phyloP scores from a whole-genome alignment of 2,888 invertebrate genomes.

The Muscina levida region DNA sequence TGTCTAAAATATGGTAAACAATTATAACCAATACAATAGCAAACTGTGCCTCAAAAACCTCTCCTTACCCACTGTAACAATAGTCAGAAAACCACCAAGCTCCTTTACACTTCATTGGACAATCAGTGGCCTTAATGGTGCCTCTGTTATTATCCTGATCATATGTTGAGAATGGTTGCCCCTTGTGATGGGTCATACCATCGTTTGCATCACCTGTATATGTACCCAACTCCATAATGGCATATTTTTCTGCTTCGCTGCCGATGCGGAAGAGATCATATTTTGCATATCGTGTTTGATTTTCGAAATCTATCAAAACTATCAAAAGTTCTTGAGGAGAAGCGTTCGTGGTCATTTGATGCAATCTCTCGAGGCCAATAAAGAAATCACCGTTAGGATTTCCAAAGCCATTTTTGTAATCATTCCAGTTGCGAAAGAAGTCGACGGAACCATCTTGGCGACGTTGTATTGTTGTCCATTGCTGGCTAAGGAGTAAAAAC shows the following conservation, averaged over 20 bases:
- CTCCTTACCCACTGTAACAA: slow-evolving; percentile 22
- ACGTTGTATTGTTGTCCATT: slow-evolving; percentile 12
- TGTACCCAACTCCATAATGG: slow-evolving; percentile 83
- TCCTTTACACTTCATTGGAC: not conserved
- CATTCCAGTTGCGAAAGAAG: slow-evolving; percentile 11
- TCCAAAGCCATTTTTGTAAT: slow-evolving; percentile 30
- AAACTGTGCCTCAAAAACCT: not conserved
- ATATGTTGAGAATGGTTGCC: not conserved
- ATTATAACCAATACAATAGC: no score
- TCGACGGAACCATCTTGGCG: slow-evolving; percentile 6
- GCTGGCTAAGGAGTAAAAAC: not conserved
- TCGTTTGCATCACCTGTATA: slow-evolving; percentile 85
- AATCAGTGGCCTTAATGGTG: not conserved
- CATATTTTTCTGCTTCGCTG: slow-evolving; percentile 83
- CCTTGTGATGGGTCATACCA: slow-evolving; percentile 32
- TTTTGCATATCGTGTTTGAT: slow-evolving; percentile 81
- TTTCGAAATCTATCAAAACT: slow-evolving; percentile 62
- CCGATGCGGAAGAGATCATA: slow-evolving; percentile 85
- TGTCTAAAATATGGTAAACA: not conserved
- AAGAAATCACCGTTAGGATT: not conserved
- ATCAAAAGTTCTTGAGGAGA: slow-evolving; percentile 2
- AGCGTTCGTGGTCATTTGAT: not conserved
- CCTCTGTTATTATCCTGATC: slow-evolving; percentile 9
- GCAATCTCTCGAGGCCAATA: slow-evolving; percentile 5
- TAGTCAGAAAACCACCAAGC: slow-evolving; percentile 12